Evolutionary conservation across 2,888 invertebrate genomes (phyloP).

Genomic region (Lutraria lutraria): DNA sequence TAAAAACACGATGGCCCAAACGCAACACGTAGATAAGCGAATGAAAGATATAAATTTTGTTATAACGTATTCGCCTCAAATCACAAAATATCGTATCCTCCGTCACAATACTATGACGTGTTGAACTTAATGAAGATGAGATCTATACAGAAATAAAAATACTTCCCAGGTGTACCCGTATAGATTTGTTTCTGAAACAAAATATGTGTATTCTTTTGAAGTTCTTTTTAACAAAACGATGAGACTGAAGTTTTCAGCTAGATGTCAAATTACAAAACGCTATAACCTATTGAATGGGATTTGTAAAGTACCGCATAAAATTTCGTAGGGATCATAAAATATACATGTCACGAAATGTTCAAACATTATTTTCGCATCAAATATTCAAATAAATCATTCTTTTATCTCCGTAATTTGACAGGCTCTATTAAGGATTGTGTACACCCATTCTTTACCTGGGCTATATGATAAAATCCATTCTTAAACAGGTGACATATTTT

Average conservation of each 20-base stretch:
- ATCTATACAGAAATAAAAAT: neutral
- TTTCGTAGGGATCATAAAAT: neutral
- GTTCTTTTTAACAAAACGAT: neutral
- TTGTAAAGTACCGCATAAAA: conserved; percentile 8
- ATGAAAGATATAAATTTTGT: too few species aligned
- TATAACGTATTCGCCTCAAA: too few species aligned
- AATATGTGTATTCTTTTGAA: neutral
- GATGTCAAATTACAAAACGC: neutral
- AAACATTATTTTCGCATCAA: neutral
- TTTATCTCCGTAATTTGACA: conserved; percentile 1
- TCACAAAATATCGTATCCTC: too few species aligned
- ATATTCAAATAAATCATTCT: conserved; percentile 20
- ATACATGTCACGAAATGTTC: conserved; percentile 10
- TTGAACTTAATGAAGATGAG: too few species aligned
- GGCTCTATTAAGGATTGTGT: neutral
- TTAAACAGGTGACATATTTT: too few species aligned
- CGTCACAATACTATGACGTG: too few species aligned
- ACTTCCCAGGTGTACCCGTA: neutral
- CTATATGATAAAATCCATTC: too few species aligned
- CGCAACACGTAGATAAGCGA: too few species aligned
- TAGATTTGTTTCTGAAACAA: neutral
- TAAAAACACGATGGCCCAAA: too few species aligned
- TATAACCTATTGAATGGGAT: neutral
- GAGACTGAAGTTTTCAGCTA: neutral
- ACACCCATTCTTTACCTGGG: neutral